A percentile compares a stretch with the other conserved stretches of the same genome.
Evolutionary conservation across 2,797 vertebrate genomes (phyloP).

Genomic region (Enteromius radiatus): DNA sequence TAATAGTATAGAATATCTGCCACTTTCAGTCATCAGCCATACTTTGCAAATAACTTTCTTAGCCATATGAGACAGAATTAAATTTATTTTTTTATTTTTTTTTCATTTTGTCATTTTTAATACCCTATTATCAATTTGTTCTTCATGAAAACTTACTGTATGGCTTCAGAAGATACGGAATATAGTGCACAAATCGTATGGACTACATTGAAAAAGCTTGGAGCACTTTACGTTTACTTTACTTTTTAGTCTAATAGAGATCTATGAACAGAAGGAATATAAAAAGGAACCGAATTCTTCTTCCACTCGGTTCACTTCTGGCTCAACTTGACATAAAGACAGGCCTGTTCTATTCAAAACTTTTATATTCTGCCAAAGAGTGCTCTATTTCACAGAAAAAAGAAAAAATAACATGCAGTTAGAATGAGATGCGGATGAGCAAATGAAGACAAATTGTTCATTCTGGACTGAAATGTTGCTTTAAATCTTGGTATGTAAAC

Average conservation of each 20-base stretch:
- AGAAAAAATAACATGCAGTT: not conserved
- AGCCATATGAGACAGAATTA: not conserved
- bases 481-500: conserved; percentile 17
- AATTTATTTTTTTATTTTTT: too few species aligned
- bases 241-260: not conserved
- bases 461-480: conserved; percentile 4
- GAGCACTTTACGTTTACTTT: not conserved
- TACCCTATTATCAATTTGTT: not conserved
- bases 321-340: not conserved
- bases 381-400: not conserved
- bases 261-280: not conserved
- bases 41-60: not conserved
- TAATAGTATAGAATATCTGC: not conserved
- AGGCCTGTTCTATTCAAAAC: not conserved
- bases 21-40: not conserved
- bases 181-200: not conserved
- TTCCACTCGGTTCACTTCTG: not conserved
- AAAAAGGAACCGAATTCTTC: not conserved
- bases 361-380: not conserved
- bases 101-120: not conserved
- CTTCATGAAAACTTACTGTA: not conserved
- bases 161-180: not conserved
- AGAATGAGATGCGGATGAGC: not conserved
- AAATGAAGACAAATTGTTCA: not conserved
- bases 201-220: not conserved